Evolutionary conservation across 2,888 invertebrate species (phyloP), one percentile per base, ranked within the genome.

Genomic region (Ametastegia equiseti): DNA sequence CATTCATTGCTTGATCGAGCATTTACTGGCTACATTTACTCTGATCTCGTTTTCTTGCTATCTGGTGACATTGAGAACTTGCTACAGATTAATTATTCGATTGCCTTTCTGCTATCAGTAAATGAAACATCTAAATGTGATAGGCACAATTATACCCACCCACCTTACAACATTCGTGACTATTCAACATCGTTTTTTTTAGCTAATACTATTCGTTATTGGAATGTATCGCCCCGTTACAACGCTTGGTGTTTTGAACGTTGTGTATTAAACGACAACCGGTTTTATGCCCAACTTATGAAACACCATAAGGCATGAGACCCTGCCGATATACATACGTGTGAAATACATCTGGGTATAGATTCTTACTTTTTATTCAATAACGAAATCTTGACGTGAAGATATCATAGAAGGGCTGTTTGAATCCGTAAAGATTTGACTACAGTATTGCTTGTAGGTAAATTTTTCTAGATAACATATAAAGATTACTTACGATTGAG

Each of bases 401-500:
- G 19, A 23, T 54, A 54, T 54, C 19, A 23, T 11, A 39, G 36
- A 9, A 15, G 39, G 11, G 36, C 9, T 19, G 39, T 13, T 60
- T 9, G 6, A 30, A 1, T 60, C 2, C 3, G 9, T 0, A 13
- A 60, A 30, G 23, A 60, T 13, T 30, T 30, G 1, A 60, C 30
- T 1, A 30, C 60, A 42, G 47, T 27, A 5, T 4, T 13, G 27
- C 3, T 30, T 15, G 30, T 2, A 30, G 13, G 15, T 60, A 15
- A 27, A 80, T 36, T 77, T 77, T 60, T 60, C 50, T 27, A 42
- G 47, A 80, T 30, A 27, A 63, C 54, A 63, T 45, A 85, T 81
- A 78, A 83, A 7, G 78, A 83, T 83, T 89, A 95, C 95, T 94
- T 93, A 96, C 95, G 95, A 94, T 82, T 94, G 94, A 80, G 93